These are phyloP conservation scores for Lycodopsis pacificus DNA, from an alignment of 2,797 vertebrate species.

Conservation along the genomic window DNA sequence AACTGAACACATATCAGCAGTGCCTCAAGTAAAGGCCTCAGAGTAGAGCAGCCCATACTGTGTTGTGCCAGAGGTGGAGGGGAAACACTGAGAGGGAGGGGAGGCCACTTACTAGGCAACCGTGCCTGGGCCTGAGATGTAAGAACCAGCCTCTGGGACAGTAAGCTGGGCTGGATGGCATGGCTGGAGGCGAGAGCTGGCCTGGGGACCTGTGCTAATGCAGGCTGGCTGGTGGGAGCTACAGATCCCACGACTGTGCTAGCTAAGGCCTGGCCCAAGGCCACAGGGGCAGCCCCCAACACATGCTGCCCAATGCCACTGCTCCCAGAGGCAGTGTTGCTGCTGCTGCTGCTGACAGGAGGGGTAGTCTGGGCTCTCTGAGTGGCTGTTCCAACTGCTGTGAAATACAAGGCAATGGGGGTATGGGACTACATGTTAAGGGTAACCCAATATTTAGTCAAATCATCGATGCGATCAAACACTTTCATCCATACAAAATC, in stretches of 20 bases:
- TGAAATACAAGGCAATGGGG: slow-evolving; percentile 88
- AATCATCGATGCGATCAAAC: slow-evolving; percentile 48
- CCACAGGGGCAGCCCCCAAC: slow-evolving; percentile 81
- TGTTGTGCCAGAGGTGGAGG: slow-evolving; percentile 81
- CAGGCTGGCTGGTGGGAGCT: slow-evolving; percentile 84
- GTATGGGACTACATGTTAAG: slow-evolving; percentile 80
- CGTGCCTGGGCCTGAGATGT: slow-evolving; percentile 99
- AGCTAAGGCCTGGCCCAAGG: slow-evolving; percentile 87
- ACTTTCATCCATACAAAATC: slow-evolving; percentile 25
- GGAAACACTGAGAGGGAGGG: slow-evolving; percentile 79
- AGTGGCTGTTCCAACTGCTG: slow-evolving; percentile 88
- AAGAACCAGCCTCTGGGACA: slow-evolving; percentile 97
- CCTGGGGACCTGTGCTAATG: slow-evolving; percentile 77
- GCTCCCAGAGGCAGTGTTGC: slow-evolving; percentile 79
- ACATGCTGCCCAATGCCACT: slow-evolving; percentile 86
- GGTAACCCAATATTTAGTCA: slow-evolving; percentile 54
- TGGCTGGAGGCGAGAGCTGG: slow-evolving; percentile 87
- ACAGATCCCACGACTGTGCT: slow-evolving; percentile 80
- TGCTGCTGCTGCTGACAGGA: slow-evolving; percentile 73
- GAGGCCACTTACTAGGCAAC: slow-evolving; percentile 99
- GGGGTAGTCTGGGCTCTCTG: slow-evolving; percentile 89
- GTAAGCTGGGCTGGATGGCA: slow-evolving; percentile 90
- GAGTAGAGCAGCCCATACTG: slow-evolving; percentile 68
- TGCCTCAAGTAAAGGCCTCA: slow-evolving; percentile 72
- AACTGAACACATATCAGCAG: slow-evolving; percentile 81